These are phyloP conservation scores for Macrochelys suwanniensis DNA, from an alignment of 2,797 vertebrate genomes.

Conservation along the genomic window DNA sequence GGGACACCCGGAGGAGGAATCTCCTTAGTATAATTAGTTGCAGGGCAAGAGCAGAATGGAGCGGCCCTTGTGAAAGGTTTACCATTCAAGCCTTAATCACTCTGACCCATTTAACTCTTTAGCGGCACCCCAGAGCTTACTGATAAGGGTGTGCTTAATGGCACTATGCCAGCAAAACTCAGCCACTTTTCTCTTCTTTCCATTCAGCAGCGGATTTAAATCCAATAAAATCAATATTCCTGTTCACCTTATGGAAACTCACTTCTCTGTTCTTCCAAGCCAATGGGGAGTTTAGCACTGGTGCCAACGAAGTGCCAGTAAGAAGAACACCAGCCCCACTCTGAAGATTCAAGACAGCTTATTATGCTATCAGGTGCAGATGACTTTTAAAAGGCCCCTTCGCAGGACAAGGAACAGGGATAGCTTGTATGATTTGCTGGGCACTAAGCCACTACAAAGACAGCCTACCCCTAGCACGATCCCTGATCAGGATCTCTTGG, in stretches of 20 bases:
- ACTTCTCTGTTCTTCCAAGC: background rate
- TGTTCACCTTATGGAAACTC: background rate
- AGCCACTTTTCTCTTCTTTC: background rate
- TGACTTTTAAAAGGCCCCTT: background rate
- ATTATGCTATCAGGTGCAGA: background rate
- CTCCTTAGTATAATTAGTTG: accelerated
- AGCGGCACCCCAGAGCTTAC: background rate
- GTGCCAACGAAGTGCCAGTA: background rate
- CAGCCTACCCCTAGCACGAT: background rate
- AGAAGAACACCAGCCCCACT: background rate
- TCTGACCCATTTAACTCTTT: background rate
- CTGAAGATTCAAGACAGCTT: background rate
- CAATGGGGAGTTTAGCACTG: background rate
- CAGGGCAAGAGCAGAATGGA: background rate
- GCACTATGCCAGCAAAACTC: background rate
- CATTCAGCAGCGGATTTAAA: background rate
- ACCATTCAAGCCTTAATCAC: background rate
- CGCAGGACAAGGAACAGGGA: background rate
- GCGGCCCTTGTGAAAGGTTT: background rate
- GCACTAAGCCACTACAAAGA: background rate
- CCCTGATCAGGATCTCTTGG: background rate
- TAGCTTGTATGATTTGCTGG: background rate
- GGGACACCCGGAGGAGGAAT: background rate
- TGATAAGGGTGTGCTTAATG: accelerated
- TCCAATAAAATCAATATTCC: background rate